Percentiles rank a stretch among this genome's conserved stretches.
Conservation (phyloP, 2,797 vertebrate species). For the Parambassis ranga region DNA sequence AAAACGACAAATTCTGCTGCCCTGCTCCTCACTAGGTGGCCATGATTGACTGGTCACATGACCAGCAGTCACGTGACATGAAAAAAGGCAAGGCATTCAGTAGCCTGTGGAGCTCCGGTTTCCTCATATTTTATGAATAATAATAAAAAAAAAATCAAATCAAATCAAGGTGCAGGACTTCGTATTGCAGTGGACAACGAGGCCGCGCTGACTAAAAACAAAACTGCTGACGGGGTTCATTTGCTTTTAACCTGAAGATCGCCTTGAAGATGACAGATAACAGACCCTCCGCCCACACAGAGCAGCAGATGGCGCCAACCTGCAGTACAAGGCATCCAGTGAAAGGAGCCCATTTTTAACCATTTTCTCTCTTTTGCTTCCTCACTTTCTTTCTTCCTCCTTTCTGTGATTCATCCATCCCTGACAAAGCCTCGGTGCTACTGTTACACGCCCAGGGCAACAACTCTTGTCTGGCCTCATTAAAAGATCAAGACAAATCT, state of each 20-base stretch:
- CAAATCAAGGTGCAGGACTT: too few species aligned
- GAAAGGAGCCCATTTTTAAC: background rate
- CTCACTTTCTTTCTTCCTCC: background rate
- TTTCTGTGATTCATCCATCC: constrained; percentile 51
- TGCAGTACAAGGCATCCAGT: constrained; percentile 31
- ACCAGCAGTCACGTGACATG: too few species aligned
- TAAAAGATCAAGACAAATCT: constrained; percentile 77
- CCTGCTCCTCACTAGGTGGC: too few species aligned
- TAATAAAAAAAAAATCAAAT: too few species aligned
- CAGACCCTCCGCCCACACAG: background rate
- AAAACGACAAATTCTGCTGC: too few species aligned
- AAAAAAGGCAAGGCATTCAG: too few species aligned
- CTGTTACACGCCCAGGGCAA: constrained; percentile 58
- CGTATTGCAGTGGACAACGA: too few species aligned
- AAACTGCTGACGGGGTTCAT: too few species aligned
- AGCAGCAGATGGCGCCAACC: constrained; percentile 71
- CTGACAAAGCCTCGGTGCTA: constrained; percentile 52
- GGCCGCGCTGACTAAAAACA: too few species aligned
- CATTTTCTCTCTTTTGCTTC: constrained; percentile 7
- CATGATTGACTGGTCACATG: too few species aligned
- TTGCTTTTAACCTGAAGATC: background rate
- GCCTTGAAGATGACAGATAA: constrained; percentile 15
- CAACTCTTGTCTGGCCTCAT: constrained; percentile 66
- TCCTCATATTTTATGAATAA: too few species aligned
- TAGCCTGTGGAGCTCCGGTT: too few species aligned